These are phyloP conservation scores for Elymnias hypermnestra DNA, from an alignment of 1,140 invertebrate species.

Conservation along the genomic window DNA sequence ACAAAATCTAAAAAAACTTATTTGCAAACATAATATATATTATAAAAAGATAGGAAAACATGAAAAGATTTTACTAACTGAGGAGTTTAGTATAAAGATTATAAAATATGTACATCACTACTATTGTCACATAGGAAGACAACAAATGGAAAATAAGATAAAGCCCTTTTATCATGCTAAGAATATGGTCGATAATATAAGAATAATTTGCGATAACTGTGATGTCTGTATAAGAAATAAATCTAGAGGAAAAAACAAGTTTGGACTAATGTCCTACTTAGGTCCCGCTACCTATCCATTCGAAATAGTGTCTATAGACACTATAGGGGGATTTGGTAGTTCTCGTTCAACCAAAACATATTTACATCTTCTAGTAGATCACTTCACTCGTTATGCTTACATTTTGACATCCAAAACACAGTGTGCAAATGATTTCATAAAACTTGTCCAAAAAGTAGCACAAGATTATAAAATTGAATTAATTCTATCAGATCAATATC, in stretches of 20 bases:
- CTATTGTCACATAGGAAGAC: neutral
- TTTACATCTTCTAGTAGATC: slow-evolving; percentile 10
- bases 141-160: neutral
- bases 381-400: neutral
- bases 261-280: slow-evolving; percentile 1
- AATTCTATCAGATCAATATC: neutral
- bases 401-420: neutral
- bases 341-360: neutral
- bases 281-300: neutral
- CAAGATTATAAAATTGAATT: neutral
- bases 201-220: neutral
- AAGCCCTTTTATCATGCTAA: neutral
- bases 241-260: neutral
- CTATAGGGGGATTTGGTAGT: neutral
- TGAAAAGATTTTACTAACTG: no score
- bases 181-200: neutral
- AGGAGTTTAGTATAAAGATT: no score
- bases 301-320: neutral
- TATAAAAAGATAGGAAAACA: neutral
- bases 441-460: neutral
- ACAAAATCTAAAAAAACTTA: neutral
- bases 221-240: neutral
- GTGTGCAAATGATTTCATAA: neutral
- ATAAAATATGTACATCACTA: slow-evolving; percentile 12
- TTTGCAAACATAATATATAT: neutral